These are phyloP conservation scores for Chromis chromis DNA, from an alignment of 2,797 vertebrate genomes.

Conservation along the genomic window DNA sequence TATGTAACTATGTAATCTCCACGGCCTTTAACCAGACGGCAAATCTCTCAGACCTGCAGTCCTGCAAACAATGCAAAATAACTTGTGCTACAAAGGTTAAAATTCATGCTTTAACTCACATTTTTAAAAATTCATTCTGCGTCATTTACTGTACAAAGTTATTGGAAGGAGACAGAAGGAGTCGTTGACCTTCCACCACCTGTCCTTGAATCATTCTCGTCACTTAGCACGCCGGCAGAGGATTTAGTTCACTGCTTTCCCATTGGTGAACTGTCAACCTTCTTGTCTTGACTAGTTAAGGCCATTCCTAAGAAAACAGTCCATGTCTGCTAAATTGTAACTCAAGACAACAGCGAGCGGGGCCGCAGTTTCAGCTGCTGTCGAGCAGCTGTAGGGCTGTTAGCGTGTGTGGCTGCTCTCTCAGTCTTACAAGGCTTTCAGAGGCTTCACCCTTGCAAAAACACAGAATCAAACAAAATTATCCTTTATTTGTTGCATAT, in stretches of 20 bases:
- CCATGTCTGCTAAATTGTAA: constrained; percentile 78
- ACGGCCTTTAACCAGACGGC: constrained; percentile 47
- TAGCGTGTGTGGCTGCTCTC: constrained; percentile 55
- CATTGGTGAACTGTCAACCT: constrained; percentile 69
- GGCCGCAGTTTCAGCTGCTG: constrained; percentile 76
- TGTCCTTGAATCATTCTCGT: constrained; percentile 77
- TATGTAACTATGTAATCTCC: constrained; percentile 71
- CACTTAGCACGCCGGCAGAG: constrained; percentile 67
- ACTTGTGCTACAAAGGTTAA: constrained; percentile 7
- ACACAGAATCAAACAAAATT: constrained; percentile 79
- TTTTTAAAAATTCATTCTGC: constrained; percentile 10
- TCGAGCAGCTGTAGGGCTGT: constrained; percentile 71
- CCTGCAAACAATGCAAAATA: neutral
- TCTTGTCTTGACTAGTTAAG: constrained; percentile 82
- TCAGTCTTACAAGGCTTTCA: constrained; percentile 56
- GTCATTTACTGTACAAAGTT: constrained; percentile 43
- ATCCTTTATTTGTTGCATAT: constrained; percentile 85
- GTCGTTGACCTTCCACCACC: constrained; percentile 60
- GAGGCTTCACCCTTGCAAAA: constrained; percentile 70
- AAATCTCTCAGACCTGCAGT: constrained; percentile 52
- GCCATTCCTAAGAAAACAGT: constrained; percentile 75
- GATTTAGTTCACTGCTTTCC: constrained; percentile 68
- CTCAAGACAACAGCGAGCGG: constrained; percentile 69
- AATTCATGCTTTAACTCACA: constrained; percentile 9
- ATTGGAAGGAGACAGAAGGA: constrained; percentile 52